These are phyloP conservation scores for Lagopus muta DNA, from an alignment of 2,113 vertebrate genomes.

Conservation along the genomic window DNA sequence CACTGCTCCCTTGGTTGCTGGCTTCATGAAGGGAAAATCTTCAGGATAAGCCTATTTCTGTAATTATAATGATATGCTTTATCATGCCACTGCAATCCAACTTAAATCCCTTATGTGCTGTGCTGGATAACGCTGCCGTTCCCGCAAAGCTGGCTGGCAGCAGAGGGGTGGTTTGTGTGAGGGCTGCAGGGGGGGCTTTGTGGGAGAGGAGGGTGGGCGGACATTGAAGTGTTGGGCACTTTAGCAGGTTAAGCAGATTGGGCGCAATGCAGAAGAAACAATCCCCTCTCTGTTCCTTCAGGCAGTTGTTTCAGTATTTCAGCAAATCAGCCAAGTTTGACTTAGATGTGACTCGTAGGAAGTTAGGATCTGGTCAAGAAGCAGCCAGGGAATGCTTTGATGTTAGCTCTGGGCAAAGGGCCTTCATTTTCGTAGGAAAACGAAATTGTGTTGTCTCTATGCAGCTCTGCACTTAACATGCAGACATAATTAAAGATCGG, in stretches of 20 bases:
- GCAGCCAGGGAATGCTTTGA: not conserved
- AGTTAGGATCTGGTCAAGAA: not conserved
- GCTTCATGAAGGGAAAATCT: not conserved
- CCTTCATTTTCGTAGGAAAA: not conserved
- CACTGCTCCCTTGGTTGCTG: not conserved
- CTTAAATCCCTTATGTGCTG: not conserved
- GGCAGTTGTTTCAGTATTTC: not conserved
- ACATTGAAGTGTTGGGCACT: rapidly evolving
- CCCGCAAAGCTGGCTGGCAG: not conserved
- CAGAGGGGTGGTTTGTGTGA: not conserved
- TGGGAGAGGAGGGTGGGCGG: not conserved
- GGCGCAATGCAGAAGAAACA: not conserved
- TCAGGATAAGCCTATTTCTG: not conserved
- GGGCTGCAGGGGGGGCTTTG: not conserved
- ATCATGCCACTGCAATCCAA: not conserved
- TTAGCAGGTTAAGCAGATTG: not conserved
- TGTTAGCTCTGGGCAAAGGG: not conserved
- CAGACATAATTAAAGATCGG: not conserved
- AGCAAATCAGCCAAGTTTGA: rapidly evolving
- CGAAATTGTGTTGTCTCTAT: not conserved
- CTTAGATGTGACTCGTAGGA: not conserved
- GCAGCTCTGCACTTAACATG: rapidly evolving
- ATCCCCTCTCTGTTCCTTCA: not conserved
- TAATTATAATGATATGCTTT: not conserved
- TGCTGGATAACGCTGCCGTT: not conserved